phyloP scores from a whole-genome alignment of 2,888 invertebrate genomes.

The Himalopsyche kuldschensis region DNA sequence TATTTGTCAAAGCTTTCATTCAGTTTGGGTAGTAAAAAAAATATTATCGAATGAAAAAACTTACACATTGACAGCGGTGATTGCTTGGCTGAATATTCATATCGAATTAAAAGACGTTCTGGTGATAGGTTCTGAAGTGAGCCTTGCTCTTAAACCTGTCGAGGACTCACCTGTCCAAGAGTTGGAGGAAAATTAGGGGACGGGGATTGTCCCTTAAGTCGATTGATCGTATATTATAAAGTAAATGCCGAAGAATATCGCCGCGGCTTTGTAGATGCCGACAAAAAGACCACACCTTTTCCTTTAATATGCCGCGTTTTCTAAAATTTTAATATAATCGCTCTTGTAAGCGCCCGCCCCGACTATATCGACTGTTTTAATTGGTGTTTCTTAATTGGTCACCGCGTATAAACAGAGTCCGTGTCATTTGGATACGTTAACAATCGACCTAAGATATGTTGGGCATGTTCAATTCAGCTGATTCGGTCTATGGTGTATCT shows the following conservation, averaged over 20 bases:
- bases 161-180: conserved; percentile 26
- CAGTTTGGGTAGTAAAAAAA: too few species aligned
- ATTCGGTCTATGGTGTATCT: neutral
- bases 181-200: conserved; percentile 11
- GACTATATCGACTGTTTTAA: conserved; percentile 32
- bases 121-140: conserved; percentile 3
- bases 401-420: neutral
- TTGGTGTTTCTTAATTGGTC: conserved; percentile 35
- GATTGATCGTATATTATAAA: conserved; percentile 14
- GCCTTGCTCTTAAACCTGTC: conserved; percentile 6
- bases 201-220: conserved; percentile 13
- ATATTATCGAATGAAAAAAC: neutral
- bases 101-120: conserved; percentile 3
- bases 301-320: conserved; percentile 17
- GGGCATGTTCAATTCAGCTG: neutral
- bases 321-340: conserved; percentile 20
- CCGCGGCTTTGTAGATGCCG: conserved; percentile 26
- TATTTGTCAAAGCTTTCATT: too few species aligned
- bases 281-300: conserved; percentile 28
- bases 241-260: conserved; percentile 22
- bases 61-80: conserved; percentile 3
- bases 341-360: conserved; percentile 7
- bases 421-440: conserved; percentile 13
- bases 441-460: neutral
- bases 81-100: conserved; percentile 16